These are phyloP conservation scores for Butorides virescens DNA, from an alignment of 2,113 vertebrate genomes.

Conservation along the genomic window DNA sequence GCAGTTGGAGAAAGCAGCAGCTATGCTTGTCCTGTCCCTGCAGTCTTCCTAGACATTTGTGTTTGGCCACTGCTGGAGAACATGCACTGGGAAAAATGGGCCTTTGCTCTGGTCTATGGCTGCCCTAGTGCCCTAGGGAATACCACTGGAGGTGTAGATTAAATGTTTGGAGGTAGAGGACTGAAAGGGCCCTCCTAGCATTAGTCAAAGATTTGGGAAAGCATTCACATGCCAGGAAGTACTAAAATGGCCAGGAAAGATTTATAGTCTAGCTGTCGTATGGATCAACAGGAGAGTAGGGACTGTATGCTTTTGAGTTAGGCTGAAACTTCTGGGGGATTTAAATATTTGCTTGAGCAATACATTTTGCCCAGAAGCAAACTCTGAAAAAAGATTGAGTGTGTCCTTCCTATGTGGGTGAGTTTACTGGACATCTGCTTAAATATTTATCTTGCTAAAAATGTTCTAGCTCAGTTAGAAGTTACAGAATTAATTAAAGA, in stretches of 20 bases:
- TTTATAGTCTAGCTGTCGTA: not conserved
- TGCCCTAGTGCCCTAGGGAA: not conserved
- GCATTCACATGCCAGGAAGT: not conserved
- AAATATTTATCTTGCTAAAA: slow-evolving; percentile 13
- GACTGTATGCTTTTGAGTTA: not conserved
- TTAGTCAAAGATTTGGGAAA: not conserved
- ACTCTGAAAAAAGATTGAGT: not conserved
- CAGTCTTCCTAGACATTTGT: not conserved
- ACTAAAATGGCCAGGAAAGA: not conserved
- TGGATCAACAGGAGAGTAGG: not conserved
- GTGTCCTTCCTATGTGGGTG: not conserved
- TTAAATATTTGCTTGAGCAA: not conserved
- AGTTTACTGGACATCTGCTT: not conserved
- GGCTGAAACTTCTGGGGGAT: not conserved
- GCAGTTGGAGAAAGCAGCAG: not conserved
- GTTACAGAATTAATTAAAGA: not conserved
- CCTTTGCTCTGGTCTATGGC: not conserved
- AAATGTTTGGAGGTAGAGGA: not conserved
- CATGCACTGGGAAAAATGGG: not conserved
- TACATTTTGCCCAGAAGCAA: not conserved
- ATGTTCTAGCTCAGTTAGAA: not conserved
- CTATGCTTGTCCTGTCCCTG: not conserved
- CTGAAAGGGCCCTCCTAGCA: not conserved
- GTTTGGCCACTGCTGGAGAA: not conserved
- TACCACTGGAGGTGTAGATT: not conserved